phyloP scores from a whole-genome alignment of 2,888 invertebrate genomes.

The Megalurothrips usitatus region DNA sequence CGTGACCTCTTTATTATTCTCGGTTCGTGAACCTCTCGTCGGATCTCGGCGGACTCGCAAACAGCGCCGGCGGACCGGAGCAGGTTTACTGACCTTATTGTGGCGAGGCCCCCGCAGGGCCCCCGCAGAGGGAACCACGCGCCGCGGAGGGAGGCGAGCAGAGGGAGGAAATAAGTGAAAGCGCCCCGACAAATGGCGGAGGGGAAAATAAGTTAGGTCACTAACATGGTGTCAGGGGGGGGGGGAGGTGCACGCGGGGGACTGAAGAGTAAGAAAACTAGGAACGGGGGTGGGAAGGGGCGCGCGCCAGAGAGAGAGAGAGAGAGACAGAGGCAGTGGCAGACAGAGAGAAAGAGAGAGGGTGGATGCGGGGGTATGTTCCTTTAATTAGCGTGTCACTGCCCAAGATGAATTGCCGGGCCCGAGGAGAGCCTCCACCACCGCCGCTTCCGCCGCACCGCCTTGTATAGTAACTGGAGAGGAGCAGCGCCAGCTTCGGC shows the following conservation, averaged over 20 bases:
- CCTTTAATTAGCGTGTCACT: constrained; percentile 26
- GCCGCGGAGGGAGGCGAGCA: too few species aligned
- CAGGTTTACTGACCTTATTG: too few species aligned
- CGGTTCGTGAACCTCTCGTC: too few species aligned
- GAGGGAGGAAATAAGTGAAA: too few species aligned
- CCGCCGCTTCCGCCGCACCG: background rate
- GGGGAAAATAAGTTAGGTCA: background rate
- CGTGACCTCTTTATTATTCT: too few species aligned
- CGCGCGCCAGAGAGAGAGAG: background rate
- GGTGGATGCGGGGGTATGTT: constrained; percentile 9
- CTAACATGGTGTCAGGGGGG: background rate
- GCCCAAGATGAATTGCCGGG: constrained; percentile 4
- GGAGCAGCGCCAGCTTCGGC: background rate
- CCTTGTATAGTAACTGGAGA: background rate
- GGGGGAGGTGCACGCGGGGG: background rate
- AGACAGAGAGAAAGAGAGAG: background rate
- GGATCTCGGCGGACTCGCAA: too few species aligned
- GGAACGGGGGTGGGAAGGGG: background rate
- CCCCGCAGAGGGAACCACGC: too few species aligned
- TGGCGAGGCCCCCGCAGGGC: too few species aligned
- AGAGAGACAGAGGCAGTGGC: background rate
- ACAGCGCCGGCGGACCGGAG: too few species aligned
- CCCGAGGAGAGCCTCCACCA: background rate
- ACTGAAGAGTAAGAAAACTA: background rate
- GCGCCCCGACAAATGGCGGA: too few species aligned